Evolutionary conservation across 2,113 vertebrate genomes (phyloP), one percentile per base, ranked within the genome.

Genomic region (Microcebus griseorufus): DNA sequence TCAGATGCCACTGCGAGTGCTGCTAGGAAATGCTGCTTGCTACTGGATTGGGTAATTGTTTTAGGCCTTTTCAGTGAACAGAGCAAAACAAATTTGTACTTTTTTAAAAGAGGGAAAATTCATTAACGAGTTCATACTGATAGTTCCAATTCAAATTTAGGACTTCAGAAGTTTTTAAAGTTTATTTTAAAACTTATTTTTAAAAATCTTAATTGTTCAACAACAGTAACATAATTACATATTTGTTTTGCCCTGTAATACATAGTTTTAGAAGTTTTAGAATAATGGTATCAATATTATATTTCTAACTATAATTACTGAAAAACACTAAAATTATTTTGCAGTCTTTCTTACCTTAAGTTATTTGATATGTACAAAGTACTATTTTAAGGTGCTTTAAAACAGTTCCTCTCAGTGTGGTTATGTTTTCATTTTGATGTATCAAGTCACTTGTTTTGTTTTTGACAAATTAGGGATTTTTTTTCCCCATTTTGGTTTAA

Each of bases 141-240:
- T 53, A 51, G 69, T 70, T 96, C 29, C 42, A 55, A 53, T 9
- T 58, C 60, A 88, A 76, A 62, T 22, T 64, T 60, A 88, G 51
- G 22, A 75, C 14, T 51, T 23, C 0, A 65, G 34, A 6, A 25
- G 3, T 42, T 60, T 81, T 70, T 5, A 39, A 12, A 45, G 39
- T 70, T 42, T 37, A 65, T 39, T 90, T 94, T 67, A 39, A 91
- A 62, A 58, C 18, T 45, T 87, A 90, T 88, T 45, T 69, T 69
- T 29, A 62, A 60, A 94, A 85, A 73, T 10, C 32, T 65, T 79
- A 72, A 51, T 65, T 62, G 37, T 29, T 51, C 72, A 84, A 79
- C 7, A 11, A 22, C 10, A 48, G 48, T 32, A 69, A 55, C 23
- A 75, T 29, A 48, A 51, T 67, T 45, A 60, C 4, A 2, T 65